A percentile compares a stretch with the other conserved stretches of the same genome.
Evolutionary conservation across 2,888 invertebrate genomes (phyloP).

Genomic region (Pocota personata): DNA sequence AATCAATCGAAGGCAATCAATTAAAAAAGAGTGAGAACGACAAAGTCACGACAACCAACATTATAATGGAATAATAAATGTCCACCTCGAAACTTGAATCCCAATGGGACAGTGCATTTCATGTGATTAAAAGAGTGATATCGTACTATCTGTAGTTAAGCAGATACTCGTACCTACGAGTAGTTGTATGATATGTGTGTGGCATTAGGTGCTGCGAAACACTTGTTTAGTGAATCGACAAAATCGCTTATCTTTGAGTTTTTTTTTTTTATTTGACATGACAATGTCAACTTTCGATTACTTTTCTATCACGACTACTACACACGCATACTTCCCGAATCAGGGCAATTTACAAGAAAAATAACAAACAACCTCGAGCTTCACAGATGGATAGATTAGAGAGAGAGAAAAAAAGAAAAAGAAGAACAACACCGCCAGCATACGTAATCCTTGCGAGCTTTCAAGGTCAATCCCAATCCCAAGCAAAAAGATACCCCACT

Average conservation of each 20-base stretch:
- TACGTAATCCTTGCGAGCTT: slow-evolving; percentile 42
- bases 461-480: slow-evolving; percentile 42
- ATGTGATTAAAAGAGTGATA: slow-evolving; percentile 24
- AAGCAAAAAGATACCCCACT: slow-evolving; percentile 24
- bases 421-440: not conserved
- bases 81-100: not conserved
- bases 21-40: slow-evolving; percentile 3
- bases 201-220: not conserved
- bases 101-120: not conserved
- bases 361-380: not conserved
- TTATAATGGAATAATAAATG: not conserved
- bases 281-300: not conserved
- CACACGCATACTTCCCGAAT: not conserved
- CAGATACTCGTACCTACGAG: not conserved
- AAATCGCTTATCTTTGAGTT: not conserved
- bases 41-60: not conserved
- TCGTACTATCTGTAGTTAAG: not conserved
- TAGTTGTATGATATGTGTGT: too few relatives aligned
- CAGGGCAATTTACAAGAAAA: not conserved
- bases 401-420: too few relatives aligned
- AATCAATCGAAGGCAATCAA: slow-evolving; percentile 27
- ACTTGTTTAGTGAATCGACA: not conserved
- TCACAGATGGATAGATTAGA: not conserved
- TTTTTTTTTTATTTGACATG: not conserved
- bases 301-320: not conserved